These are phyloP conservation scores for Trissonchulus latispiculum DNA, from an alignment of 2,888 invertebrate genomes.

Conservation along the genomic window DNA sequence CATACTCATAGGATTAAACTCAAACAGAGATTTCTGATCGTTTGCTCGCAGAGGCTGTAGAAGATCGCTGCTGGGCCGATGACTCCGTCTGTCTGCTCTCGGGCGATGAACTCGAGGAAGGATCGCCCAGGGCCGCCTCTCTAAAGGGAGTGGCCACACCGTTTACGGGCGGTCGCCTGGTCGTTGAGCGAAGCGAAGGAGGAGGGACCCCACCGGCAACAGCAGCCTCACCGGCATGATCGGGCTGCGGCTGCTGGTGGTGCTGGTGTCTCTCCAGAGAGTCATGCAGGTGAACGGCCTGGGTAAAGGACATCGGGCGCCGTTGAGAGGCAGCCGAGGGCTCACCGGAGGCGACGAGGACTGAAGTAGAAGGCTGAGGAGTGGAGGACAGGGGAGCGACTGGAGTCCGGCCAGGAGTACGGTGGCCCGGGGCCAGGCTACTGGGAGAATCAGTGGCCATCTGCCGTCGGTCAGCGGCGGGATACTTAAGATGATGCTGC, in stretches of 20 bases:
- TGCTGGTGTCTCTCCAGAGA: neutral
- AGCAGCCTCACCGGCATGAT: neutral
- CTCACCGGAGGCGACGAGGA: no score
- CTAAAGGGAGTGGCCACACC: neutral
- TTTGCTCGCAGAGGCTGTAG: neutral
- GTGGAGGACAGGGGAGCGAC: no score
- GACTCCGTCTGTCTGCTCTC: no score
- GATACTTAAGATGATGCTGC: no score
- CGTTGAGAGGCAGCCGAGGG: no score
- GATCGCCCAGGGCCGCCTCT: neutral
- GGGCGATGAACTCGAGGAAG: neutral
- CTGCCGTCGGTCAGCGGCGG: no score
- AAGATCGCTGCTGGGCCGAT: no score
- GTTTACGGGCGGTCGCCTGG: neutral
- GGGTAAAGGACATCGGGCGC: slow-evolving; percentile 15
- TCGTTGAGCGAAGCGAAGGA: neutral
- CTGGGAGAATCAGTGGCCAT: no score
- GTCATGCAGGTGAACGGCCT: slow-evolving; percentile 16
- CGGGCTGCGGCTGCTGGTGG: neutral
- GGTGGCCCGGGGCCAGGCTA: no score
- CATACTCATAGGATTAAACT: no score
- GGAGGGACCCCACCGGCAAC: neutral
- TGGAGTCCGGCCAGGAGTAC: no score
- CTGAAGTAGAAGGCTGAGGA: no score
- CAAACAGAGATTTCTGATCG: neutral